Base-by-base conservation (phyloP, 2,888 invertebrate species). In the Leptopilina drosophilae region DNA sequence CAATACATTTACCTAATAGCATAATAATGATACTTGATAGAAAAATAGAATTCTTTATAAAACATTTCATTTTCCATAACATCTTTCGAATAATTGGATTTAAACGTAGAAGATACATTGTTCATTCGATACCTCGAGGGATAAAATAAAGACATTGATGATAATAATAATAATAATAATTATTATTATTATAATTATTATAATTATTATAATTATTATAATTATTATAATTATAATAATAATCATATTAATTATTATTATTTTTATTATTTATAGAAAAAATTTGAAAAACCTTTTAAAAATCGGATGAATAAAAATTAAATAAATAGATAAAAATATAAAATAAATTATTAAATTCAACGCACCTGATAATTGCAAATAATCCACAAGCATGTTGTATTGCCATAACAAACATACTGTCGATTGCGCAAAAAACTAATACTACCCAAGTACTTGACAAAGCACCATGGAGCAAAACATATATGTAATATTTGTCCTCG, bases 361-460 rank as follows among this genome's bases (percentile, higher is more conserved):
- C 20, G 3, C n/a, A 73, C 69, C 69, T 73, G 53, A 73, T 33
- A 14, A 73, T 73, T 56, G 69, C 33, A 56, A 73, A 56, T 2
- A 56, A 14, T 33, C 26, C 69, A 73, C 56, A 73, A 1, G 69
- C 69, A n/a, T 73, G 69, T 33, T 73, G 56, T 8, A 20, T 56
- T 12, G 53, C 1, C 4, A 26, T 14, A 56, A 56, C n/a, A n/a
- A 56, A 33, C 26, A 73, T 73, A 14, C 20, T 6, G 26, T 73
- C 69, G 0, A 8, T 20, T 1, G 49, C n/a, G 9, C 53, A 26
- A 4, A 73, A 5, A 33, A 56, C 1, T 2, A 14, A 12, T 33
- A 73, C 3, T 33, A 14, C 20, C 20, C 14, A 26, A n/a, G 7
- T 9, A 56, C 14, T 5, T n/a, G 69, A 14, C 8, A 53, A 6